These are phyloP conservation scores for Drosophila paulistorum DNA, from an alignment of 1,140 invertebrate species.

Conservation along the genomic window DNA sequence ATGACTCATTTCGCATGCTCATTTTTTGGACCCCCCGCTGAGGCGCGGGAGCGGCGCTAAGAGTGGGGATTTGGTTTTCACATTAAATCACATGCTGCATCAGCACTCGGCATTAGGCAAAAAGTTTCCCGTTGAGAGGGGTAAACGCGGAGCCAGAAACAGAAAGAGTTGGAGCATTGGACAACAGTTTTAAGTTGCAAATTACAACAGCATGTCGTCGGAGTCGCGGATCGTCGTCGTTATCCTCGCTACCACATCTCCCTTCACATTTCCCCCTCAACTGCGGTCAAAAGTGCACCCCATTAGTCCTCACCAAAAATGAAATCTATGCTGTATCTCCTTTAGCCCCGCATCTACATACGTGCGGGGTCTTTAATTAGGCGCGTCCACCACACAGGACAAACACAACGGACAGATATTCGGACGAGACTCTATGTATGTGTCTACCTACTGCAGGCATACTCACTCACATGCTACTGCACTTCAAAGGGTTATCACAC, in stretches of 20 bases:
- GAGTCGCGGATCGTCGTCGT: slow-evolving; percentile 22
- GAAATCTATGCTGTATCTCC: slow-evolving; percentile 59
- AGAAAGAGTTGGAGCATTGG: slow-evolving; percentile 24
- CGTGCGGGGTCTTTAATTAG: slow-evolving; percentile 75
- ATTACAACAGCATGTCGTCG: slow-evolving; percentile 46
- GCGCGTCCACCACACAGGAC: slow-evolving; percentile 35
- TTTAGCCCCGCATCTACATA: slow-evolving; percentile 33
- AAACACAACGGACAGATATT: slow-evolving; percentile 22
- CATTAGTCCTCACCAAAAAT: slow-evolving; percentile 75
- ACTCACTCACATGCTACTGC: slow-evolving; percentile 26
- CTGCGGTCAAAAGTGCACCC: slow-evolving; percentile 60
- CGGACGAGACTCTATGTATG: not conserved
- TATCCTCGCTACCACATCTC: slow-evolving; percentile 34
- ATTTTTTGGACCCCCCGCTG: slow-evolving; percentile 36
- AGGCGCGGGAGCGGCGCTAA: not conserved
- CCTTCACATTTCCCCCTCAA: not conserved
- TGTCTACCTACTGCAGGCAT: slow-evolving; percentile 4
- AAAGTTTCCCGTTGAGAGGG: not conserved
- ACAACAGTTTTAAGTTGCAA: slow-evolving; percentile 67
- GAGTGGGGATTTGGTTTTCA: slow-evolving; percentile 21
- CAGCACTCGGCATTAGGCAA: slow-evolving; percentile 50
- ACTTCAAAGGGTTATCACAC: slow-evolving; percentile 70
- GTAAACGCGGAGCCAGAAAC: not conserved
- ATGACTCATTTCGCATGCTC: slow-evolving; percentile 77
- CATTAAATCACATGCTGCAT: slow-evolving; percentile 63